Evolutionary conservation across 2,888 invertebrate species (phyloP), one percentile per base, ranked within the genome.

Genomic region (Chloroclysta siterata): DNA sequence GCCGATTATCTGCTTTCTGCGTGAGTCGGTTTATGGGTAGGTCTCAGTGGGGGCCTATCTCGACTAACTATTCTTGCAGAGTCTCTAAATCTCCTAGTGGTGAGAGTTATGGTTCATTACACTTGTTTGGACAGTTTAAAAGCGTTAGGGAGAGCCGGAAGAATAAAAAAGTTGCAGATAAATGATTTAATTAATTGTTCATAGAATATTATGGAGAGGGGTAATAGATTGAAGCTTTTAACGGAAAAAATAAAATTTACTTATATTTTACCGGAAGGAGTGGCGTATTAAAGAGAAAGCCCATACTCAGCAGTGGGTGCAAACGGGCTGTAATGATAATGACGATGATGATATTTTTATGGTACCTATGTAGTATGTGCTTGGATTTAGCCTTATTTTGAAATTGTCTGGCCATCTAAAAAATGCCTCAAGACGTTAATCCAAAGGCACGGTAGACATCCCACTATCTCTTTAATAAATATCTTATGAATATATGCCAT

Each of bases 41-140:
- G 54, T 58, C 66, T 60, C 65, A 66, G 53, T 52, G 74, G 77
- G 73, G 73, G 70, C 76, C 79, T 79, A 77, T 74, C 79, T 77
- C 74, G 74, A 78, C 81, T 78, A 77, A 78, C 80, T 79, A 82
- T 82, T 80, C 75, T 77, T 69, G 76, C 70, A 70, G 76, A 81
- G 77, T 82, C 78, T 79, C 81, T 87, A 85, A 87, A 86, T 85
- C 83, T 84, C 81, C 72, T 72, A 57, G 72, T 71, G 68, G 77
- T 68, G 73, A 80, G 84, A 87, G 81, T 87, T 86, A 88, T 84
- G 74, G 83, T 77, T 86, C 81, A 82, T 84, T 84, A 82, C 74
- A 78, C 72, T 72, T 78, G 78, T 82, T 82, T 78, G 74, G 78
- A 79, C 69, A 73, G 75, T 75, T 77, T 74, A 76, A 82, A 79